Conservation (phyloP, 2,113 vertebrate species). For the Notarius quadriscutis region DNA sequence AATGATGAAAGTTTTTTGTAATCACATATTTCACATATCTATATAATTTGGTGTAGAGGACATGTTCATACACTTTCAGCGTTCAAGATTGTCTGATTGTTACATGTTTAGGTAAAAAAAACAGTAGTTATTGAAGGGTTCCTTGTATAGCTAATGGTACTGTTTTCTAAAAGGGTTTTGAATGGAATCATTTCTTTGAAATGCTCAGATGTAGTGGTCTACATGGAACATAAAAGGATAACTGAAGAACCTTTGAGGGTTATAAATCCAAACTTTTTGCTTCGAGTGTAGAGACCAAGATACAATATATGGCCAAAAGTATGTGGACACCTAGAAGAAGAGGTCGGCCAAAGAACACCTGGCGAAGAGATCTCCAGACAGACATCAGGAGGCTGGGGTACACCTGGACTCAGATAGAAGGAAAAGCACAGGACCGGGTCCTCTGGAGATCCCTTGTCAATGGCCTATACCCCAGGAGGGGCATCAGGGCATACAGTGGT, state of each 20-base stretch:
- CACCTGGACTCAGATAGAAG: too few species aligned
- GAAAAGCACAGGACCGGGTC: too few species aligned
- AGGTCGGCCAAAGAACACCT: too few species aligned
- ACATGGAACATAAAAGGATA: background rate
- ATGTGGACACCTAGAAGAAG: too few species aligned
- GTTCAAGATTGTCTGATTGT: background rate
- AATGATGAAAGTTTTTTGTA: constrained; percentile 56
- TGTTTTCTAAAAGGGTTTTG: background rate
- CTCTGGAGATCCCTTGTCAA: too few species aligned
- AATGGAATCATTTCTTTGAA: background rate
- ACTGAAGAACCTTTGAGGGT: background rate
- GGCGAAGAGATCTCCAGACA: too few species aligned
- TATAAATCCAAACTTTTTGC: background rate
- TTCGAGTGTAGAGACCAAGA: too few species aligned
- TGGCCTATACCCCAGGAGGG: too few species aligned
- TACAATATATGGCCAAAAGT: too few species aligned
- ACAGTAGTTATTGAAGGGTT: background rate
- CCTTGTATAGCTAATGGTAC: background rate
- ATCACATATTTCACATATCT: background rate
- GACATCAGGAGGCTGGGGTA: too few species aligned
- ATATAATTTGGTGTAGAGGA: background rate
- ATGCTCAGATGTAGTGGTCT: background rate
- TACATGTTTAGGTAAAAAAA: background rate
- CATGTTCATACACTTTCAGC: background rate
- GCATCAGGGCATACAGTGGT: too few species aligned